Base-by-base conservation (phyloP, 2,113 vertebrate genomes). In the Xiphorhynchus elegans region DNA sequence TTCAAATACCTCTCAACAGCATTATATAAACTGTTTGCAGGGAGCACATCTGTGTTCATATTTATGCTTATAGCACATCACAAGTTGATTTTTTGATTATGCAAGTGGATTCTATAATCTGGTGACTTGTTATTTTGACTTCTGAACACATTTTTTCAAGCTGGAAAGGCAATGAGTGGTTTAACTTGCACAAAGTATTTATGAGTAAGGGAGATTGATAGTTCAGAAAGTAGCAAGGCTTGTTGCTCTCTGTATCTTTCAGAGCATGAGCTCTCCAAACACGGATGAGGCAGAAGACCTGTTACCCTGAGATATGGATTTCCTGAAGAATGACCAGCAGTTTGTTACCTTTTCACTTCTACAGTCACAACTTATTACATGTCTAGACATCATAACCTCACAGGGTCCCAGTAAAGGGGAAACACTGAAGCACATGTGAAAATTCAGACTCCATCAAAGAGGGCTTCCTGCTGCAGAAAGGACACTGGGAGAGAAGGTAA, bases 241-340 rank as follows among this genome's bases (percentile, higher is more conserved):
- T 55, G 12, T 12, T 73, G 49, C 46, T 81, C 19, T 82, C 53
- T 69, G 2, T 76, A 1, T n/a, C 55, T 73, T 77, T 44, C 72
- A 69, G 59, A 69, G n/a, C 5, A 3, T 46, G 46, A 49, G 29
- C 14, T 83, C n/a, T 44, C 9, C 52, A 59, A 33, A 25, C 11
- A 50, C 2, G 0, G 0, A 8, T 7, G 25, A 40, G 53, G 21
- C 44, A 3, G 3, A 44, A 78, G 56, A 83, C 46, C 18, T 55
- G 9, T 18, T 55, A n/a, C 35, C 10, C 31, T 47, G 39, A 37
- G 11, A 26, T 42, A 21, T 12, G 16, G 13, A 52, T 68, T 37
- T 58, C 29, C 62, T 76, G 83, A 76, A 52, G 58, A 56, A 40
- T n/a, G 6, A 68, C 44, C 53, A 84, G 39, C 42, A 9, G 23